phyloP scores from a whole-genome alignment of 2,113 vertebrate species.

The Piaya cayana region DNA sequence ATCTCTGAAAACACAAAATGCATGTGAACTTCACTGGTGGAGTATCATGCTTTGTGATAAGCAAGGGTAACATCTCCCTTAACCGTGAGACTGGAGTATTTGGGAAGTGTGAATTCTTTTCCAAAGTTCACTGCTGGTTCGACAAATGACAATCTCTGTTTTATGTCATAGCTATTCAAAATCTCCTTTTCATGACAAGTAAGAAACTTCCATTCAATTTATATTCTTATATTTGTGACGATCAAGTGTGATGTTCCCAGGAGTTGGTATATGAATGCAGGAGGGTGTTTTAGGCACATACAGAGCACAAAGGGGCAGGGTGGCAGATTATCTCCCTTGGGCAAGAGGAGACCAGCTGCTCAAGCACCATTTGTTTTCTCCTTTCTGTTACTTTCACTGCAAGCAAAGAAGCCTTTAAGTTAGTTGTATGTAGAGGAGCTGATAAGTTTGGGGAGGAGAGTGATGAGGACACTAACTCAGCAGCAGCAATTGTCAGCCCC shows the following conservation, averaged over 20 bases:
- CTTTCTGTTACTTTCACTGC: background rate
- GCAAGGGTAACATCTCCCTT: background rate
- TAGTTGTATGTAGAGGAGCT: background rate
- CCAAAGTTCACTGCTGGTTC: background rate
- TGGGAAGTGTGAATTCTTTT: background rate
- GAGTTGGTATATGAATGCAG: background rate
- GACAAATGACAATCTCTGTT: background rate
- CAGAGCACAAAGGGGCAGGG: background rate
- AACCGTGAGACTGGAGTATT: background rate
- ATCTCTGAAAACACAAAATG: background rate
- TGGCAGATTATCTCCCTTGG: background rate
- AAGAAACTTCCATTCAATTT: background rate
- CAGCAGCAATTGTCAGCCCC: background rate
- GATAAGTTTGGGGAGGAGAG: background rate
- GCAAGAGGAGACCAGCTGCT: background rate
- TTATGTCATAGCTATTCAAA: background rate
- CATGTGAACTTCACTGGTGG: background rate
- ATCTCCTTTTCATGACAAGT: background rate
- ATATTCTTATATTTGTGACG: too few species aligned
- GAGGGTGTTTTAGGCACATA: background rate
- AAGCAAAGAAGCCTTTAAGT: background rate
- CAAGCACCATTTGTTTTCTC: background rate
- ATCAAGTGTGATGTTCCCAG: accelerated
- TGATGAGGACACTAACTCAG: background rate
- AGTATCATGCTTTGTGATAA: background rate